A percentile compares a stretch with the other conserved stretches of the same genome.
These are phyloP conservation scores for Eulemur coronatus DNA, from an alignment of 2,797 vertebrate species.

Conservation along the genomic window DNA sequence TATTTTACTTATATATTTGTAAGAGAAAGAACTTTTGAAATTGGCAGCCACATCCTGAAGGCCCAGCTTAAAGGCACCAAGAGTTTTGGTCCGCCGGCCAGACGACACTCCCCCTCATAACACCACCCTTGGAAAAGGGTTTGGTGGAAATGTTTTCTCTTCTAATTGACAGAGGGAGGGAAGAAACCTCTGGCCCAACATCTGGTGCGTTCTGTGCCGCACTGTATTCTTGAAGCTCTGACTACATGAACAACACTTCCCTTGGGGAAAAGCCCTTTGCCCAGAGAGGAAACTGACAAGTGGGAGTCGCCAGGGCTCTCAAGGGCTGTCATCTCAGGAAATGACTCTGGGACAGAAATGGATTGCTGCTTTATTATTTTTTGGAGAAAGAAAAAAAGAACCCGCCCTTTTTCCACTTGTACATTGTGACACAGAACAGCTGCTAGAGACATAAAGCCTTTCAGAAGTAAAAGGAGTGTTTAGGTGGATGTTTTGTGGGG, in stretches of 20 bases:
- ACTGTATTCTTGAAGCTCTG: background rate
- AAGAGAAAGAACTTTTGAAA: background rate
- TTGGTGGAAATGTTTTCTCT: slow-evolving; percentile 56
- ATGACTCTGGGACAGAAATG: slow-evolving; percentile 62
- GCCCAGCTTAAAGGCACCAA: slow-evolving; percentile 17
- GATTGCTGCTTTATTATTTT: slow-evolving; percentile 77
- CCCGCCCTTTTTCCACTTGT: slow-evolving; percentile 48
- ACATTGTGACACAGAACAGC: slow-evolving; percentile 68
- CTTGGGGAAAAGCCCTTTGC: slow-evolving; percentile 60
- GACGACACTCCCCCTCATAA: background rate
- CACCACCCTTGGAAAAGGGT: background rate
- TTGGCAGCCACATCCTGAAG: background rate
- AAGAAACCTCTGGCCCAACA: slow-evolving; percentile 23
- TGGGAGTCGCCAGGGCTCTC: slow-evolving; percentile 60
- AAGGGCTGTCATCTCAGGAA: slow-evolving; percentile 70
- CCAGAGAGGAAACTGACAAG: slow-evolving; percentile 62
- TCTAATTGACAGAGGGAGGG: slow-evolving; percentile 11
- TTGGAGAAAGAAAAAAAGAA: slow-evolving; percentile 72
- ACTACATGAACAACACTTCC: slow-evolving; percentile 62
- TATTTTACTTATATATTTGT: background rate
- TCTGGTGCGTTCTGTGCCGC: background rate
- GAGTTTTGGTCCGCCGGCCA: background rate
- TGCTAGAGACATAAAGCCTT: slow-evolving; percentile 47
- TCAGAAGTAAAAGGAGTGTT: slow-evolving; percentile 37
- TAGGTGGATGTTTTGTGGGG: background rate